Base-by-base conservation (phyloP, 2,888 invertebrate species). In the Thelaira solivaga region DNA sequence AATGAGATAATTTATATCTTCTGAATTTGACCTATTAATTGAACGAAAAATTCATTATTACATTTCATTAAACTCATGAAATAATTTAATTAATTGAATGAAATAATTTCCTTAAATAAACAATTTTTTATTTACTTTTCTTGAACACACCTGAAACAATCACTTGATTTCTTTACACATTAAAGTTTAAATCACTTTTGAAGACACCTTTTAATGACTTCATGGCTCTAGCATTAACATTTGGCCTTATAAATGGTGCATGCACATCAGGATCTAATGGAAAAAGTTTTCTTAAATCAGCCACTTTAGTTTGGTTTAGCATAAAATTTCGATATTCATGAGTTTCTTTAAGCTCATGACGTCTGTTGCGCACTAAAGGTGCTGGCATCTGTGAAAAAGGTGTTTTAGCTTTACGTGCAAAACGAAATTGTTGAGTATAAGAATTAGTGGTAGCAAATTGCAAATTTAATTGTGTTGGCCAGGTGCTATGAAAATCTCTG, bases 261-360 rank as follows among this genome's bases (percentile, higher is more conserved):
- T 82, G 81, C n/a, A 80, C 82, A 57, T 82, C 82, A 2, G 82
- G 81, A 76, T 82, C 82, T 26, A 74, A 45, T 1, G 82, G 82
- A 26, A 82, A 82, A 2, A 82, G 76, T 7, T 62, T 8, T 29
- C 82, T 80, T 47, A 82, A 72, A 57, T 82, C 82, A 2, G 80
- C 65, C 0, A 55, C 39, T 53, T 53, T 7, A n/a, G 36, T 36
- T 2, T 22, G 18, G 7, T n/a, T 11, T 2, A 31, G 22, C 45
- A 18, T 39, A 31, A 57, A 76, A 4, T 62, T 72, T 20, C 76
- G 75, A 43, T 82, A 82, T 6, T 81, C 74, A 4, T 41, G 8
- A 5, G 81, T 71, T 5, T 82, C 81, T 68, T 82, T 82, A n/a
- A 82, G 74, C 2, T 74, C 39, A 29, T 82, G 81, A 0, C 78